These are phyloP conservation scores for Porphyrio hochstetteri DNA, from an alignment of 2,113 vertebrate species.

Conservation along the genomic window DNA sequence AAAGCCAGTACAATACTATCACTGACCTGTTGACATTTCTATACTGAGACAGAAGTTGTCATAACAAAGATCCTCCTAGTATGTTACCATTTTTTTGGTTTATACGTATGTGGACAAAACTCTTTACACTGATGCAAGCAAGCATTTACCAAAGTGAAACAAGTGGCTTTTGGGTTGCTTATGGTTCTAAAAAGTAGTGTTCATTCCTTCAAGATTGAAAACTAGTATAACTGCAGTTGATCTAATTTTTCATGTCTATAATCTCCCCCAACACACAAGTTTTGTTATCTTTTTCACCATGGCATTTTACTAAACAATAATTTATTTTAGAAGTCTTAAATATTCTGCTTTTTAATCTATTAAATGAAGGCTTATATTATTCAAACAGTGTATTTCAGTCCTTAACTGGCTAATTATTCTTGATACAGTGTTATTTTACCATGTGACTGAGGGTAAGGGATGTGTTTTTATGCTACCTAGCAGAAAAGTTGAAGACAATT, in stretches of 20 bases:
- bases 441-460: background rate
- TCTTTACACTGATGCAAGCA: background rate
- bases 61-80: background rate
- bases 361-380: background rate
- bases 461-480: background rate
- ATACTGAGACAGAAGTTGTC: background rate
- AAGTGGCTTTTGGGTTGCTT: background rate
- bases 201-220: background rate
- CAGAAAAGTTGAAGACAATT: background rate
- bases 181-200: background rate
- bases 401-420: background rate
- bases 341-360: background rate
- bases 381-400: background rate
- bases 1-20: background rate
- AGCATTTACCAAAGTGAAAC: background rate
- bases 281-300: background rate
- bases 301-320: background rate
- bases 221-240: background rate
- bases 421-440: background rate
- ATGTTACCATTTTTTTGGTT: background rate
- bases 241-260: background rate
- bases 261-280: background rate
- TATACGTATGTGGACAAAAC: background rate
- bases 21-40: background rate
- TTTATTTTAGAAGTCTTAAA: background rate